Evolutionary conservation across 1,140 invertebrate genomes (phyloP), one percentile per base, ranked within the genome.

Genomic region (Drosophila pandora): DNA sequence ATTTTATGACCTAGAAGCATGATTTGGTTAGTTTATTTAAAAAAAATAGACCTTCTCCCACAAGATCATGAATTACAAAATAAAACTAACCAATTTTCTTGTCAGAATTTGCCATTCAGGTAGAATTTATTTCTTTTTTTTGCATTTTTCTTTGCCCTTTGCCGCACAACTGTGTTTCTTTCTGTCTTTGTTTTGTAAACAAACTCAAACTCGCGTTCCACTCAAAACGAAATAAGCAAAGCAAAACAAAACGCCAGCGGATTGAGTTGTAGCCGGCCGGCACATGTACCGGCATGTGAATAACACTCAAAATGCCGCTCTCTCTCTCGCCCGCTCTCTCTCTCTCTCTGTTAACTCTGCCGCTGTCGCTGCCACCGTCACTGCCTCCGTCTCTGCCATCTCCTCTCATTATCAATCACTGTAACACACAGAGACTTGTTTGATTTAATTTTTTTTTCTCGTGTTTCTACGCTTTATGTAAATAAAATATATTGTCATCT

Each of bases 101-200:
- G 32, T 10, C 32, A 34, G 0, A 34, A 34, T 10, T 34, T 10
- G 32, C 8, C 10, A 34, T 34, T 34, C 25, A 6, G 8, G 10
- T 34, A 1, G 10, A 10, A 28, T 3, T 28, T 28, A 1, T 28
- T 5, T 10, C 10, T 34, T 32, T 34, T 34, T 34, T 0, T 34
- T 34, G 9, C 8, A 10, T 34, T 34, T 34, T 34, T 8, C 32
- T 10, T 34, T 10, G 34, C 34, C 34, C 34, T 4, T n/a, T 3
- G 10, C 34, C 34, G 2, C 34, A 37, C 10, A 10, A 37, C 34
- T 37, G 17, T 17, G 17, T 17, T 10, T 17, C 13, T 21, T 21
- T 21, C 25, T 30, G 22, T 39, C 41, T 48, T 58, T 59, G 45
- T 59, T 59, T 59, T 59, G 45, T 59, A 50, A 59, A 59, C 45